Percentiles rank a stretch among this genome's conserved stretches.
Conservation (phyloP, 2,113 vertebrate species). For the Muntiacus muntjak region DNA sequence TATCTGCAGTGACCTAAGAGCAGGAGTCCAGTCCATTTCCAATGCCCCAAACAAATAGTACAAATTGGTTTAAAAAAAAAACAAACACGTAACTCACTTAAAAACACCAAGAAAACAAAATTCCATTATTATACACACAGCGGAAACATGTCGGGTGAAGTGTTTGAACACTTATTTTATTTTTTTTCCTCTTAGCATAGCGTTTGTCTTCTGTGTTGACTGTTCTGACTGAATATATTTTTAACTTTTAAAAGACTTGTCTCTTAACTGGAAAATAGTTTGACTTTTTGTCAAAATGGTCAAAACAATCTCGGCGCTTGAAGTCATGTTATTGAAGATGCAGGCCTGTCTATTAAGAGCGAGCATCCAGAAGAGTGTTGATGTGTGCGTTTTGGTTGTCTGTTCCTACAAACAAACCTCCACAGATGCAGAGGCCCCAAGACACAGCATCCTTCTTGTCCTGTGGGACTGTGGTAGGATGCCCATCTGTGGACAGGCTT, state of each 20-base stretch:
- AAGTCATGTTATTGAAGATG: neutral
- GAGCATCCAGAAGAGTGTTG: accelerated
- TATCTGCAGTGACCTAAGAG: neutral
- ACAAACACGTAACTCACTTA: neutral
- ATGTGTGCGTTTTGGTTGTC: accelerated
- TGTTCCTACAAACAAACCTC: accelerated
- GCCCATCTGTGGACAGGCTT: neutral
- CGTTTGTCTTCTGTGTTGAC: neutral
- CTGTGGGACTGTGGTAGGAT: accelerated
- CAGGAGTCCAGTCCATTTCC: neutral
- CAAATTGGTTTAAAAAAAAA: neutral
- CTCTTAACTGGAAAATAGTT: conserved; percentile 46
- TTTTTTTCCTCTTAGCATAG: neutral
- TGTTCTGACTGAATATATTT: neutral
- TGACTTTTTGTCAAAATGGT: conserved; percentile 54
- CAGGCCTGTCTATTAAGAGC: neutral
- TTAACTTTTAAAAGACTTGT: conserved; percentile 47
- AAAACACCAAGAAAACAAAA: neutral
- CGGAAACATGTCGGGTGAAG: accelerated
- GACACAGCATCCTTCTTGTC: accelerated
- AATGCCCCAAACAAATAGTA: neutral
- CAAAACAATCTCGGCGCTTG: neutral
- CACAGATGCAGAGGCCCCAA: accelerated
- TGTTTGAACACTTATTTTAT: accelerated
- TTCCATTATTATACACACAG: accelerated